Base-by-base conservation (phyloP, 2,113 vertebrate genomes). In the Artemisiospiza belli region DNA sequence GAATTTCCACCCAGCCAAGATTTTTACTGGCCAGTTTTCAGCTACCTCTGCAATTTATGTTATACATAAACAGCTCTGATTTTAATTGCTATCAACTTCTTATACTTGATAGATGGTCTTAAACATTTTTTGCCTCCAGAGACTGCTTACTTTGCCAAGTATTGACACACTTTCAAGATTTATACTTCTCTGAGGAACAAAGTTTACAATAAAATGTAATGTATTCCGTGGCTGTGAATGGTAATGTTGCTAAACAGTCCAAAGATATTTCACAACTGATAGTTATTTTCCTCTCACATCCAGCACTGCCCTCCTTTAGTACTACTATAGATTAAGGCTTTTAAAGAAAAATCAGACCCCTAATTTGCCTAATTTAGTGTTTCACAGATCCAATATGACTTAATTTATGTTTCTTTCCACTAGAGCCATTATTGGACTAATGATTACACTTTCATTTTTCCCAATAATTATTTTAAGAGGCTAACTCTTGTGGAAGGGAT, bases 141-240 rank as follows among this genome's bases (percentile, higher is more conserved):
- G 98, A 89, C 97, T 96, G 97, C 95, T 98, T 98, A 87, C 83
- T 95, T 96, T 96, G 96, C 95, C 97, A 91, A 96, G 88, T 97
- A 97, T 97, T 97, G 97, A 97, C 97, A 97, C 94, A 89, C 46
- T 96, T 96, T 95, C 52, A 94, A 96, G 97, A 98, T 98, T 98
- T 98, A 98, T 95, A 95, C 87, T 97, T 92, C 96, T 96, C 96
- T 91, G 79, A 97, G 97, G 97, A 95, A 92, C 31, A 33, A 54
- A 96, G 70, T 83, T 95, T 96, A 98, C 96, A 97, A 97, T 98
- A 98, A 98, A 98, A 96, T 78, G 85, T 97, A 98, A 98, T 98
- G 97, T 97, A 97, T 98, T 98, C 97, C 95, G 91, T 98, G 98
- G 95, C 96, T 96, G 68, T 96, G 97, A 98, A 98, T 98, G 96